Evolutionary conservation across 1,140 invertebrate genomes (phyloP).

Genomic region (Leptinotarsa lineolata): DNA sequence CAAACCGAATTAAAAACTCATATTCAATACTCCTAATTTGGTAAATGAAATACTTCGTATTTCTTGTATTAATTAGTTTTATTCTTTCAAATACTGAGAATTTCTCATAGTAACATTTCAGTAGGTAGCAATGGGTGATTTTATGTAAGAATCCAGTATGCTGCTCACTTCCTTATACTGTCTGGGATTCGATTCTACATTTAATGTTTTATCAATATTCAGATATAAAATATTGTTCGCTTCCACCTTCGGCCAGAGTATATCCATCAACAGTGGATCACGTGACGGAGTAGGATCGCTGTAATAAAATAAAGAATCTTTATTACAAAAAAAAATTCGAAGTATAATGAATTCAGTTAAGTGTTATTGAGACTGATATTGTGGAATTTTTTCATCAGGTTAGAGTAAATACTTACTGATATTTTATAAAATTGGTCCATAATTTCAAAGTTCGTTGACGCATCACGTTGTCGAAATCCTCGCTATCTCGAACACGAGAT

Average conservation of each 20-base stretch:
- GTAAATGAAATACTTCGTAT: too few species aligned
- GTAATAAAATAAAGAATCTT: neutral
- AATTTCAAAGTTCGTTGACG: neutral
- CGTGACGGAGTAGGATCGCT: slow-evolving; percentile 5
- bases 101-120: neutral
- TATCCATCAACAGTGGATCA: neutral
- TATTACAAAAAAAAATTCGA: too few species aligned
- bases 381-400: too few species aligned
- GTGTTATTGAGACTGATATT: too few species aligned
- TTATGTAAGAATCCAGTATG: neutral
- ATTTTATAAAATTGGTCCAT: neutral
- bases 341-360: too few species aligned
- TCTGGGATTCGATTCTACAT: slow-evolving; percentile 1
- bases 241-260: neutral
- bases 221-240: neutral
- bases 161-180: neutral
- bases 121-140: neutral
- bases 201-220: neutral
- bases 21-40: too few species aligned
- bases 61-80: too few species aligned
- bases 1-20: too few species aligned
- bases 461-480: neutral
- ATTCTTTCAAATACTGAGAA: too few species aligned
- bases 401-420: neutral
- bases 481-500: neutral